Percentiles rank a stretch among this genome's conserved stretches.
Conservation (phyloP, 2,888 invertebrate species). For the Belgica antarctica region DNA sequence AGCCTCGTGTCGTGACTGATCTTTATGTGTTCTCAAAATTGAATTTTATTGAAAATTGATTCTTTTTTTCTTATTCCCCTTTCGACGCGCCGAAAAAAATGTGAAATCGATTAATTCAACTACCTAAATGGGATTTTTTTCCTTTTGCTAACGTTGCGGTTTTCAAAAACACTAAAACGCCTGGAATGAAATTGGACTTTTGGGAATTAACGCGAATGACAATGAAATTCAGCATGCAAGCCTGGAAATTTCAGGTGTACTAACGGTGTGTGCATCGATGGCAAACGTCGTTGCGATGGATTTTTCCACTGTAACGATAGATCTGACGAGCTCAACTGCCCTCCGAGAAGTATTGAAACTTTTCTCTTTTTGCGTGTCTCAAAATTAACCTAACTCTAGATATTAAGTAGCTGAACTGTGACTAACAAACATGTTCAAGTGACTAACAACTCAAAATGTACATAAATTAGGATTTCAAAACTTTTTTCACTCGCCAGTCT, state of each 20-base stretch:
- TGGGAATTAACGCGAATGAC: not conserved
- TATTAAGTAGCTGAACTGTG: slow-evolving; percentile 6
- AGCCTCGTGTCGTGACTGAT: not conserved
- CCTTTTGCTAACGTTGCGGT: not conserved
- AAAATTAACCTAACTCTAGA: slow-evolving; percentile 15
- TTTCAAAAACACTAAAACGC: slow-evolving; percentile 2
- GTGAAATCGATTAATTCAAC: not conserved
- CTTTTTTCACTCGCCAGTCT: not conserved
- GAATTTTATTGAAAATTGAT: not conserved
- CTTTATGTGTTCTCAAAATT: slow-evolving; percentile 26
- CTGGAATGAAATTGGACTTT: not conserved
- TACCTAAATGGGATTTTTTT: not conserved
- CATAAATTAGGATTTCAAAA: slow-evolving; percentile 29
- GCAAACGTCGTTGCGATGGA: slow-evolving; percentile 58
- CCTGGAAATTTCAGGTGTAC: slow-evolving; percentile 62
- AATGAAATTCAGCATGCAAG: slow-evolving; percentile 54
- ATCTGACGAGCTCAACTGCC: slow-evolving; percentile 60
- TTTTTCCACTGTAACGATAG: slow-evolving; percentile 61
- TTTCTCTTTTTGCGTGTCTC: slow-evolving; percentile 24
- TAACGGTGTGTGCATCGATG: slow-evolving; percentile 62
- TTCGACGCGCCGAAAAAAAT: not conserved
- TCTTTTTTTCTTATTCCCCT: slow-evolving; percentile 10
- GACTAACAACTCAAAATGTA: slow-evolving; percentile 32
- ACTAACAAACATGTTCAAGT: not conserved
- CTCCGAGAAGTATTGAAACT: slow-evolving; percentile 45